A percentile compares a stretch with the other conserved stretches of the same genome.
Evolutionary conservation across 1,140 invertebrate species (phyloP).

Genomic region (Drosophila trapezifrons): DNA sequence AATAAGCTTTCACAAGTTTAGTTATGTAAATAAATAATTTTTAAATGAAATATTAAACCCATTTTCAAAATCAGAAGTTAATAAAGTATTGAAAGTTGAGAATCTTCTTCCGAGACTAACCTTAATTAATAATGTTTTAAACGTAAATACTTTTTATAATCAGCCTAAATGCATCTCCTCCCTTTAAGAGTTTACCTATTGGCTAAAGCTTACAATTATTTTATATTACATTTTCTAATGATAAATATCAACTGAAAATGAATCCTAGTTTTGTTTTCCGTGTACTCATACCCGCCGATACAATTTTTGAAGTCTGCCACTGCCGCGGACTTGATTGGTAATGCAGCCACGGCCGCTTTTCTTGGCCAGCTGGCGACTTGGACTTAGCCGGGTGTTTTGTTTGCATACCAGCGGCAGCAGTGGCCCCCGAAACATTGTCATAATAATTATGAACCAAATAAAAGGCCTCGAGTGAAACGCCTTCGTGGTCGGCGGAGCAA

Average conservation of each 20-base stretch:
- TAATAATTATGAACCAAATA: conserved; percentile 70
- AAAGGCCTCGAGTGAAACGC: conserved; percentile 63
- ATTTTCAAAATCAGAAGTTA: too few relatives aligned
- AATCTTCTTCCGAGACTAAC: too few relatives aligned
- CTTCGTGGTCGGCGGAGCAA: conserved; percentile 56
- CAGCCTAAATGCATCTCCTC: too few relatives aligned
- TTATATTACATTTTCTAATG: rapidly evolving
- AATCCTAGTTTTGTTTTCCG: background rate
- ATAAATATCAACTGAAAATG: too few relatives aligned
- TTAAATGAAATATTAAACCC: too few relatives aligned
- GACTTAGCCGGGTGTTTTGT: conserved; percentile 63
- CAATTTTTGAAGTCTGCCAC: conserved; percentile 19
- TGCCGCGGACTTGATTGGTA: conserved; percentile 42
- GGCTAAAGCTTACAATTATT: background rate
- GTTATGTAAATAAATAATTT: too few relatives aligned
- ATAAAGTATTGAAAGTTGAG: too few relatives aligned
- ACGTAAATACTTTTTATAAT: too few relatives aligned
- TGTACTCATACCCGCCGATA: conserved; percentile 1
- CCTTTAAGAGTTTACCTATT: background rate
- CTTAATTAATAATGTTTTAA: too few relatives aligned
- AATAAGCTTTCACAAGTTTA: too few relatives aligned
- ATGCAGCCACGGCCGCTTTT: conserved; percentile 41
- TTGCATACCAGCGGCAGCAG: conserved; percentile 55
- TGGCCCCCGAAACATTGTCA: conserved; percentile 65
- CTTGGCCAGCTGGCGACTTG: conserved; percentile 64